Conservation (phyloP, 1,140 invertebrate genomes). For the Mactra quadrangularis region DNA sequence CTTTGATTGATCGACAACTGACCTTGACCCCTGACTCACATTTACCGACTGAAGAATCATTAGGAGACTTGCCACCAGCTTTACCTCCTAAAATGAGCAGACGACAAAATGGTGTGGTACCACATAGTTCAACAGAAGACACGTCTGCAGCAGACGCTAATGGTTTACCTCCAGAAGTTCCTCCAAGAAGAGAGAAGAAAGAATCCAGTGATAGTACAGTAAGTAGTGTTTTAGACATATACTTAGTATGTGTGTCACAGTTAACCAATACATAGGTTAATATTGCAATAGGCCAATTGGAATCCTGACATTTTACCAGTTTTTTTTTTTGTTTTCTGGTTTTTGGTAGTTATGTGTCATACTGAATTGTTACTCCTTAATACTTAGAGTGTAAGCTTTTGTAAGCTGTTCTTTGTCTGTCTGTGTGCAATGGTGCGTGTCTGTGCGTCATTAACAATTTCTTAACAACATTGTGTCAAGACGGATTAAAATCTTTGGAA, state of each 20-base stretch:
- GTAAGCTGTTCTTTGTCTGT: too few species aligned
- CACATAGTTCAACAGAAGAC: conserved; percentile 13
- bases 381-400: too few species aligned
- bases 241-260: not conserved
- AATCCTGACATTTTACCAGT: too few species aligned
- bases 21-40: conserved; percentile 75
- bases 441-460: too few species aligned
- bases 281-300: too few species aligned
- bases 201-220: conserved; percentile 53
- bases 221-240: not conserved
- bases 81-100: conserved; percentile 78
- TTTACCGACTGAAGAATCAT: conserved; percentile 55
- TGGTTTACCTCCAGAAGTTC: conserved; percentile 71
- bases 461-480: too few species aligned
- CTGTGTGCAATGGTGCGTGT: too few species aligned
- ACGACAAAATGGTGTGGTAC: conserved; percentile 71
- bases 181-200: conserved; percentile 71
- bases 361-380: too few species aligned
- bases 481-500: too few species aligned
- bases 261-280: not conserved
- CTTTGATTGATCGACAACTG: conserved; percentile 75
- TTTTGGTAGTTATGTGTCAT: too few species aligned
- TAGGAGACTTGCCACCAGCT: conserved; percentile 71
- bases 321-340: too few species aligned
- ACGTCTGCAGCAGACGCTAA: conserved; percentile 13